Evolutionary conservation across 2,113 vertebrate species (phyloP).

Genomic region (Miniopterus natalensis): DNA sequence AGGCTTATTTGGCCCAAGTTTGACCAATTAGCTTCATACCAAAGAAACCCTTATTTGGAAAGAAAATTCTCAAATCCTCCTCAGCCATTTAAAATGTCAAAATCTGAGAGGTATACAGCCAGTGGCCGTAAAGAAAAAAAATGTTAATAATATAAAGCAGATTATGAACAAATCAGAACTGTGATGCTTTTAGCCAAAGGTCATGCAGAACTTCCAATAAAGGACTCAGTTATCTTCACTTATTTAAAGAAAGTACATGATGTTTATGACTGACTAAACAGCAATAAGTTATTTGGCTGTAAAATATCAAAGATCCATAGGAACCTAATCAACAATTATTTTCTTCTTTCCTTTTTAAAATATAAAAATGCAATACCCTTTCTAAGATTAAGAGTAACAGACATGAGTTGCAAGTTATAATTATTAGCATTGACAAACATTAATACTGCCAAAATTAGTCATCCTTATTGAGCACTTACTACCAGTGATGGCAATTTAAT

Average conservation of each 20-base stretch:
- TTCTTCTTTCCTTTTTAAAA: not conserved
- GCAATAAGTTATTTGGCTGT: not conserved
- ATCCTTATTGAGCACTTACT: not conserved
- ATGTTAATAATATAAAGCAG: not conserved
- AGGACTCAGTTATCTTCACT: not conserved
- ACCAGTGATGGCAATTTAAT: not conserved
- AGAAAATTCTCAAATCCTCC: conserved; percentile 45
- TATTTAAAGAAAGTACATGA: not conserved
- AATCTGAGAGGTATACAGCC: not conserved
- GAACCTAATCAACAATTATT: not conserved
- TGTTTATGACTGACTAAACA: not conserved
- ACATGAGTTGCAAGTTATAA: not conserved
- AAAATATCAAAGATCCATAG: conserved; percentile 29
- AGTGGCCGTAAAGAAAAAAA: not conserved
- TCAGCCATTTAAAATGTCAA: conserved; percentile 45
- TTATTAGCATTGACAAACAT: conserved; percentile 14
- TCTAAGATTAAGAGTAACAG: conserved; percentile 14
- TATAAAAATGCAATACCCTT: conserved; percentile 25
- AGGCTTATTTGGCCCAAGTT: not conserved
- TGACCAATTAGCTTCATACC: conserved; percentile 44
- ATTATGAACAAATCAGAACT: conserved; percentile 17
- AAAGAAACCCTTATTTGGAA: conserved; percentile 18
- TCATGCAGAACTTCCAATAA: conserved; percentile 1
- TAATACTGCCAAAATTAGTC: conserved; percentile 7
- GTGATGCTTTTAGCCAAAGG: not conserved